Base-by-base conservation (phyloP, 2,113 vertebrate species). In the Hippolais icterina region DNA sequence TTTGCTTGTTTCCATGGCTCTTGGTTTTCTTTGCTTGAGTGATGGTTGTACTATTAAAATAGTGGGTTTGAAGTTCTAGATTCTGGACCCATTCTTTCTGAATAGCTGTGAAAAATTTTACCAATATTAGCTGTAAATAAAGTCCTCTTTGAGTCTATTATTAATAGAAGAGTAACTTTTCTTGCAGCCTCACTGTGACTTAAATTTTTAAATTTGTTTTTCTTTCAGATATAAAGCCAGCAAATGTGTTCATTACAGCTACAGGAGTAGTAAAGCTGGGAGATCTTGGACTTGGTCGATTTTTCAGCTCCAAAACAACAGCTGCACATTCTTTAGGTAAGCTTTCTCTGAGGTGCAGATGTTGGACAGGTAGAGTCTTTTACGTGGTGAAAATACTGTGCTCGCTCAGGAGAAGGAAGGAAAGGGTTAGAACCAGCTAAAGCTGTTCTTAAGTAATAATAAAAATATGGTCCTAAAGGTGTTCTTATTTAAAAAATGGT, bases 261-360 rank as follows among this genome's bases (percentile, higher is more conserved):
- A 99, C 99, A 60, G 99, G 99, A 69, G 99, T 99, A 96, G 99
- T 99, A 79, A 99, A 99, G 97, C 98, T 99, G 83, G 99, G 99
- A 94, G 99, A 99, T 90, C 98, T 99, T 87, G 99, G 99, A 25
- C 97, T 99, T 91, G 99, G 99, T 77, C 98, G 99, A 44, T 99
- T 99, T 98, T 99, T 99, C 98, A 99, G 99, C 96, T 99, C 99
- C 89, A 99, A 99, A 98, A 99, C 99, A 88, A 99, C 99, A 64
- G 99, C 98, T 27, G 99, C 99, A 96, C 99, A 99, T 98, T 99
- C 99, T 90, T 97, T 99, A 98, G 99, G 99, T 99, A 98, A 98
- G 89, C 11, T 71, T 76, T 90, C 20, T 56, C 35, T 71, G 52
- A 76, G 31, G 8, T 74, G n/a, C 14, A 64, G 15, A 9, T 64